Evolutionary conservation across 2,888 invertebrate species (phyloP).

Genomic region (Ochropacha duplaris): DNA sequence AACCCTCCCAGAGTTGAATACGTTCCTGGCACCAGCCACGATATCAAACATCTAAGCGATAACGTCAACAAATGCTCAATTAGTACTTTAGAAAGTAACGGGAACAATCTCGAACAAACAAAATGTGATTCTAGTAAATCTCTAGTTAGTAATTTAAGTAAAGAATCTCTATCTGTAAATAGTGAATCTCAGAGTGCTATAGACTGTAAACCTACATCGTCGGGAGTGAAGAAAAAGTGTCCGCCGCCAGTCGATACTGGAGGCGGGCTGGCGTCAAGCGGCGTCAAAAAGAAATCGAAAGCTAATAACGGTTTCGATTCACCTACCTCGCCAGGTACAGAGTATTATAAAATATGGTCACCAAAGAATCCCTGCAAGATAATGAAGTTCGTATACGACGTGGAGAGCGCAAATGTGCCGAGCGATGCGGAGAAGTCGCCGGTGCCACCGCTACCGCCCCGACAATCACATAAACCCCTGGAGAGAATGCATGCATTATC

Average conservation of each 20-base stretch:
- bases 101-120: conserved; percentile 70
- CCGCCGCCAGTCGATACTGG: conserved; percentile 82
- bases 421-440: conserved; percentile 84
- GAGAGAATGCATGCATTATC: conserved; percentile 87
- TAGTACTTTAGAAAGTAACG: conserved; percentile 78
- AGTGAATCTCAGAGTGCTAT: conserved; percentile 71
- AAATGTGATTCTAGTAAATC: conserved; percentile 79
- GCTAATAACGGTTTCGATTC: conserved; percentile 77
- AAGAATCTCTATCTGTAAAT: conserved; percentile 74
- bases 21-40: conserved; percentile 67
- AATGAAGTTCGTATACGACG: conserved; percentile 80
- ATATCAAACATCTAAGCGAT: conserved; percentile 76
- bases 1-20: conserved; percentile 66
- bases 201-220: conserved; percentile 67
- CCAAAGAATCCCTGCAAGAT: conserved; percentile 84
- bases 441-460: conserved; percentile 88
- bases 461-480: conserved; percentile 88
- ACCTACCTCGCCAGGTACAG: conserved; percentile 83
- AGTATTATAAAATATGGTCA: conserved; percentile 88
- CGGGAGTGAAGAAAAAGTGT: conserved; percentile 82
- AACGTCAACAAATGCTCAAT: conserved; percentile 82
- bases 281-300: conserved; percentile 86
- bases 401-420: conserved; percentile 73
- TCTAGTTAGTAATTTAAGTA: conserved; percentile 70
- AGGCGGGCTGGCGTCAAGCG: conserved; percentile 70